Base-by-base conservation (phyloP, 2,888 invertebrate genomes). In the Bellardia bayeri region DNA sequence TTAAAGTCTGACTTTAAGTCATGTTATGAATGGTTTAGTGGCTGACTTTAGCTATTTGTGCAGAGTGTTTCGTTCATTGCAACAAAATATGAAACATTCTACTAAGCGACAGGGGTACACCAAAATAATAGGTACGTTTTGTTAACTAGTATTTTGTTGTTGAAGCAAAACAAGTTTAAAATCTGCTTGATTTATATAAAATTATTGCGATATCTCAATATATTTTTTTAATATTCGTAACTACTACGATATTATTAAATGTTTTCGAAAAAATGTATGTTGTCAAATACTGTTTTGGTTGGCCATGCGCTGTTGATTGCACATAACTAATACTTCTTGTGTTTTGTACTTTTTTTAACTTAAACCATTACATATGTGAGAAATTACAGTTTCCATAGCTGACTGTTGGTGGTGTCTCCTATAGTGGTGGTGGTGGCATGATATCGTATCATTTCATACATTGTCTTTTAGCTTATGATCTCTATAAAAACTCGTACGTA, bases 1-100 rank as follows among this genome's bases (percentile, higher is more conserved):
- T 61, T 86, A 78, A 82, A 83, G 79, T 79, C 82, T 63, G 74
- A 74, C 86, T 86, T 86, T 11, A 63, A 86, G 74, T 75, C 83
- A 80, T 79, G 83, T 82, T 86, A 61, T 56, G 54, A 75, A 69
- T 74, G 68, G 68, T 56, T 79, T 54, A 75, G 54, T 63, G 49
- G 45, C 63, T 56, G 49, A 54, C 61, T 69, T 75, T 33, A 37
- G 45, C 68, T 56, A 63, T 63, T 69, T 58, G 56, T 49, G 11
- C n/a, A 49, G 16, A 40, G 54, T 72, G 23, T 63, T 61, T n/a
- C 14, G 37, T 49, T 7, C 45, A 5, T n/a, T 42, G 23, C 40
- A 71, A 74, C 58, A 78, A 71, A 63, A 49, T 51, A 40, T 51
- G 13, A 78, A 72, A 78, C 23, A 64, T 64, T 8, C 45, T 49